Evolutionary conservation across 2,113 vertebrate genomes (phyloP).

Genomic region (Thunnus thynnus): DNA sequence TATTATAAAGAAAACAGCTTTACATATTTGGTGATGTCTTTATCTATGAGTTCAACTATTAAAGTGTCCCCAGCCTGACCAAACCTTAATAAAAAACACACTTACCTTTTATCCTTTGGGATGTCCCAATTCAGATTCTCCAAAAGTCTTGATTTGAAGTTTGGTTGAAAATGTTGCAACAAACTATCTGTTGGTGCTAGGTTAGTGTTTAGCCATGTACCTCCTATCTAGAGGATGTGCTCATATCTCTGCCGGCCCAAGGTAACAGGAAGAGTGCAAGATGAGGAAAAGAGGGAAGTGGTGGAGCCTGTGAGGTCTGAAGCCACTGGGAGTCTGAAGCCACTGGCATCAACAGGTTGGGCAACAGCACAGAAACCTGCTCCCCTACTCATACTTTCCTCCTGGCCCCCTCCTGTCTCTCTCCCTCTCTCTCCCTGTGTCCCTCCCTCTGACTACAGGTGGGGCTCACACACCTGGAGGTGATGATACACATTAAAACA

Average conservation of each 20-base stretch:
- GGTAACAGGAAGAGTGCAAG: constrained; percentile 35
- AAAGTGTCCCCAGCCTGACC: background rate
- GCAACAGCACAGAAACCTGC: constrained; percentile 44
- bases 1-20: no score
- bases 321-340: background rate
- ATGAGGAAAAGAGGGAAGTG: constrained; percentile 10
- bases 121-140: background rate
- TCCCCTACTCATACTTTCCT: constrained; percentile 19
- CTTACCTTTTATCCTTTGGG: constrained; percentile 59
- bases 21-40: no score
- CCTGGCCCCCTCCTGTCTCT: constrained; percentile 19
- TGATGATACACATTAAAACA: constrained; percentile 3
- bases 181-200: background rate
- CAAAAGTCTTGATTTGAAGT: constrained; percentile 1
- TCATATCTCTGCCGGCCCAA: constrained; percentile 24
- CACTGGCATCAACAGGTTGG: constrained; percentile 45
- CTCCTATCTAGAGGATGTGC: constrained; percentile 35
- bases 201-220: constrained; percentile 17
- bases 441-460: constrained; percentile 67
- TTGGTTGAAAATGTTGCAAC: background rate
- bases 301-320: constrained; percentile 22
- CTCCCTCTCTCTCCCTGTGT: background rate
- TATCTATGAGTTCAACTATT: background rate
- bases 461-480: constrained; percentile 71
- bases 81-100: background rate